A percentile compares a stretch with the other conserved stretches of the same genome.
phyloP scores from a whole-genome alignment of 2,888 invertebrate genomes.

The Drosophila robusta region DNA sequence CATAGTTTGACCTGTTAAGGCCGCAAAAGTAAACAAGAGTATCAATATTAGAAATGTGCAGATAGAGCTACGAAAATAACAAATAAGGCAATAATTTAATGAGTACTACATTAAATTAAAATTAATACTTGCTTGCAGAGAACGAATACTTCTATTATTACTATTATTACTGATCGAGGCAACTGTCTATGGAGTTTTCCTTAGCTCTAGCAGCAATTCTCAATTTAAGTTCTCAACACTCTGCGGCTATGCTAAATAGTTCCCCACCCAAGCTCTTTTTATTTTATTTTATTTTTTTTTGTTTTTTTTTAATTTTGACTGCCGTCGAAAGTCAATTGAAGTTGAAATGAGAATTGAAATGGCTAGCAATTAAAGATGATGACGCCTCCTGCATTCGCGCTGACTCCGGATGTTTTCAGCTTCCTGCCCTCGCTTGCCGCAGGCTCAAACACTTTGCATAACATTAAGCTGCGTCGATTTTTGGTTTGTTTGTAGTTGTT shows the following conservation, averaged over 20 bases:
- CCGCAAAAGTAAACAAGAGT: neutral
- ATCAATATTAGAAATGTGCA: neutral
- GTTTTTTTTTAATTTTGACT: conserved; percentile 62
- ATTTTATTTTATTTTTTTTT: neutral
- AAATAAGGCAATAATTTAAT: too few species aligned
- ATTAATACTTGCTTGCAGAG: too few species aligned
- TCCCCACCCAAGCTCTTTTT: neutral
- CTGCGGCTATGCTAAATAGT: conserved; percentile 26
- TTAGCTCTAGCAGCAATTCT: neutral
- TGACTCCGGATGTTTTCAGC: conserved; percentile 34
- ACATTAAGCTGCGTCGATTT: conserved; percentile 69
- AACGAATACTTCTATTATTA: too few species aligned
- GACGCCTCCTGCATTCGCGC: conserved; percentile 42
- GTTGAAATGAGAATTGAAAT: conserved; percentile 74
- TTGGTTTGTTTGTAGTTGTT: conserved; percentile 21
- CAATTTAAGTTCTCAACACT: conserved; percentile 14
- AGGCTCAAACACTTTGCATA: conserved; percentile 80
- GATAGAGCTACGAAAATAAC: too few species aligned
- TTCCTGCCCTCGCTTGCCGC: conserved; percentile 48
- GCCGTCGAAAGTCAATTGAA: conserved; percentile 71
- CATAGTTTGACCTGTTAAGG: neutral
- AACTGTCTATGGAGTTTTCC: neutral
- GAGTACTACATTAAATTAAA: too few species aligned
- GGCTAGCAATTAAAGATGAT: conserved; percentile 77
- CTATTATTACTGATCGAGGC: too few species aligned